Evolutionary conservation across 2,888 invertebrate species (phyloP).

Genomic region (Automeris io): DNA sequence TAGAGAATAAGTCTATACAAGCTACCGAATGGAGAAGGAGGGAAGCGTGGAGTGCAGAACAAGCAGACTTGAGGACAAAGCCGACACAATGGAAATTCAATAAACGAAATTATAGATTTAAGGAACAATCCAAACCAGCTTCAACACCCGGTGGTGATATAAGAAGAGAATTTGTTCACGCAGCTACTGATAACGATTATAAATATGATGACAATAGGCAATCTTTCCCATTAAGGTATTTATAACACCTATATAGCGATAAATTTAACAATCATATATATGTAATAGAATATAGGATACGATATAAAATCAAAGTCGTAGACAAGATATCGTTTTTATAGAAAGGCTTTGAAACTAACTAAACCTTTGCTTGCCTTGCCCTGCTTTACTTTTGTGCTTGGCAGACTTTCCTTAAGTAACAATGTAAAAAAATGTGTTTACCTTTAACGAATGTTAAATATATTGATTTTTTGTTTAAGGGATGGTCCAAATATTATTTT

Average conservation of each 20-base stretch:
- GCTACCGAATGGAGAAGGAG: slow-evolving; percentile 86
- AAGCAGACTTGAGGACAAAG: slow-evolving; percentile 80
- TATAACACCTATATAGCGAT: slow-evolving; percentile 1
- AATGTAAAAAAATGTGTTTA: too few relatives aligned
- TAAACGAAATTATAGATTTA: slow-evolving; percentile 76
- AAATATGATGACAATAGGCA: slow-evolving; percentile 62
- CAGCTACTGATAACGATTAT: slow-evolving; percentile 66
- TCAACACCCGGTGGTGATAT: slow-evolving; percentile 64
- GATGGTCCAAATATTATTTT: slow-evolving; percentile 75
- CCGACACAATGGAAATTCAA: slow-evolving; percentile 86
- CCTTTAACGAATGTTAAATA: too few relatives aligned
- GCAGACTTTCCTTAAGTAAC: neutral
- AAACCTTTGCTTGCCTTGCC: neutral
- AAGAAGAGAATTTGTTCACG: slow-evolving; percentile 66
- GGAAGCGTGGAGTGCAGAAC: slow-evolving; percentile 93
- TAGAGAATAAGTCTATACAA: slow-evolving; percentile 85
- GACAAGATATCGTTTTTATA: neutral
- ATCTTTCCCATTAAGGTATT: slow-evolving; percentile 59
- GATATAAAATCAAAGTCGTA: neutral
- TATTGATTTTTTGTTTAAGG: slow-evolving; percentile 46
- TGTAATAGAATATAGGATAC: neutral
- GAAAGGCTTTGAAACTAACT: neutral
- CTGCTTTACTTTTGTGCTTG: slow-evolving; percentile 1
- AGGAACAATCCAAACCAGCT: slow-evolving; percentile 68
- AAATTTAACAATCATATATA: neutral